Evolutionary conservation across 2,888 invertebrate species (phyloP).

Genomic region (Maniola hyperantus): DNA sequence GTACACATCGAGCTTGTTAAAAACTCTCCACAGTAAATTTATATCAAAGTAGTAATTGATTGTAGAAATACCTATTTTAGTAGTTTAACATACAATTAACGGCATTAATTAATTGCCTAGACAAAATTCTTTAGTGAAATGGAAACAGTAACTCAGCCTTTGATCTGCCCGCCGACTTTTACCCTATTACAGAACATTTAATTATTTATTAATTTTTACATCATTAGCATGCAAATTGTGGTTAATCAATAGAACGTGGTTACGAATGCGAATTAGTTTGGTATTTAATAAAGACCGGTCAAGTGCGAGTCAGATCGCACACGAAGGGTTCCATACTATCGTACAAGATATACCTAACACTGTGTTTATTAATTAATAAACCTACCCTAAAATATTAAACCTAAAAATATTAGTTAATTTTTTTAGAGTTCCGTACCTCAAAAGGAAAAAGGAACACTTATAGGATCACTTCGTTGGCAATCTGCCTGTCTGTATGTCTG

Average conservation of each 20-base stretch:
- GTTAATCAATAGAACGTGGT: constrained; percentile 57
- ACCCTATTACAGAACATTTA: constrained; percentile 61
- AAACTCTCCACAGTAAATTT: background rate
- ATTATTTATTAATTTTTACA: constrained; percentile 54
- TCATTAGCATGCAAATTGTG: constrained; percentile 60
- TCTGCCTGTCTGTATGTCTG: no score
- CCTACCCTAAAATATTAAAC: no score
- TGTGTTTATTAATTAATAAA: no score
- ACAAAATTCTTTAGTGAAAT: constrained; percentile 9
- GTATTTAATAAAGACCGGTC: constrained; percentile 40
- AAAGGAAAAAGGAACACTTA: no score
- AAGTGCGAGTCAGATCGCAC: no score
- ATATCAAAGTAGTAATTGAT: background rate
- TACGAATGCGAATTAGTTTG: constrained; percentile 56
- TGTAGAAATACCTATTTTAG: background rate
- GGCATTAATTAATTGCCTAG: background rate
- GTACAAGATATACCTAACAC: no score
- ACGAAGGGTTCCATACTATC: no score
- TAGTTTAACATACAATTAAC: background rate
- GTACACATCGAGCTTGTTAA: background rate
- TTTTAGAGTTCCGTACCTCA: no score
- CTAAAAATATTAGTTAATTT: no score
- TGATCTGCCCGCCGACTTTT: constrained; percentile 57
- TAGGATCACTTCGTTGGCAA: no score
- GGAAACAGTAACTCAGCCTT: constrained; percentile 26